Evolutionary conservation across 2,113 vertebrate genomes (phyloP), one percentile per base, ranked within the genome.

Genomic region (Scopus umbretta): DNA sequence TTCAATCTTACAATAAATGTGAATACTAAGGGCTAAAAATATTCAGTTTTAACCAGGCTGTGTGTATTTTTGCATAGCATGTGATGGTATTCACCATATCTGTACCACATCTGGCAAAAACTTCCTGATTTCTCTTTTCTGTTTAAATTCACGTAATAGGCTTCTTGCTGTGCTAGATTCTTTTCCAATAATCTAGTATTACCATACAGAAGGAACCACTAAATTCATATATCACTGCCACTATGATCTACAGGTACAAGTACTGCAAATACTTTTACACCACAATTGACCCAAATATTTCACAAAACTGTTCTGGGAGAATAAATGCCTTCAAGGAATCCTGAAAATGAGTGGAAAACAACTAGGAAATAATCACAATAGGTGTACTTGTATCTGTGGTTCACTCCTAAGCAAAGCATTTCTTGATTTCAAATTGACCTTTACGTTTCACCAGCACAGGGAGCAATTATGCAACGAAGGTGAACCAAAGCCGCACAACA

Each of bases 371-470:
- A 75, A 75, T 61, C 17, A 30, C 1, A 5, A 75, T 36, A 65
- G 9, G 29, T 0, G 1, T 29, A 73, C 25, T 58, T 49, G 8
- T 29, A 34, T n/a, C 27, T 86, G 38, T 62, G 22, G n/a, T 47
- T 90, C 66, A 30, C 18, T 66, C 22, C 34, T 40, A 80, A 68
- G 45, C 22, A 71, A 88, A 86, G 58, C 29, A 66, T 14, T 58
- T n/a, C 90, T 70, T 58, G 29, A 73, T 85, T 94, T 80, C 72
- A 70, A 52, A 40, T 14, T 96, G 94, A 95, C 88, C 68, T 92
- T 79, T 73, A 79, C 1, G 2, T 81, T 86, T 67, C 70, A 74
- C 52, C 36, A 74, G n/a, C 32, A 65, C 43, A n/a, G 29, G 32
- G 63, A 88, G 29, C 63, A 65, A 56, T 88, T 97, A 96, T 2